Evolutionary conservation across 2,888 invertebrate species (phyloP), one percentile per base, ranked within the genome.

Genomic region (Dynastes hyllus): DNA sequence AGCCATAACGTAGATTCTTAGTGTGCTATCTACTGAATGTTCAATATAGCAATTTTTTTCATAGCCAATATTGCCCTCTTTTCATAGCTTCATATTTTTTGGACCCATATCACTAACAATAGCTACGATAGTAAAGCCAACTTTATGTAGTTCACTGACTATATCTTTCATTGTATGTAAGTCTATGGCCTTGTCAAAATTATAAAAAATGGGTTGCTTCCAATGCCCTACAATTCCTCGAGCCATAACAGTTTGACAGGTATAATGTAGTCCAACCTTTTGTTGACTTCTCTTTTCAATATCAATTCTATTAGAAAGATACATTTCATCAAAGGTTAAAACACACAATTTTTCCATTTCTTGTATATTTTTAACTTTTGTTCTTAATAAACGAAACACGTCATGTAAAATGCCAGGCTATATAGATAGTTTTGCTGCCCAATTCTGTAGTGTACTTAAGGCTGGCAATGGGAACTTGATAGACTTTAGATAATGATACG

Each of bases 241-340:
- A 22, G 55, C 80, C 81, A 85, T 82, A 55, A 83, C 82, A 45
- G 78, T 78, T 81, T 85, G 83, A 78, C 83, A 81, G 29, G 79
- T 70, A 80, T 81, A 81, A 67, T 84, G 83, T n/a, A 84, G 84
- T 8, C 83, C 84, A 70, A 84, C 40, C 63, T 80, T 79, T 58
- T 80, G 80, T 78, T 85, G 80, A 27, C 73, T 50, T 81, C 80
- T 81, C 79, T 80, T 81, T 40, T 84, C 83, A 29, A 84, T 82
- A 51, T 82, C 80, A 3, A 84, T 81, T 80, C 81, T 79, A 29
- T 81, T 81, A 0, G 83, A 82, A 16, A 85, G 32, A 80, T 84
- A 82, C n/a, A 84, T 78, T 82, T 75, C 75, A 61, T 75, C 63
- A 78, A 84, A 85, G 22, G 22, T 22, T 63, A 84, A 29, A 29